phyloP scores from a whole-genome alignment of 2,888 invertebrate species.

The Hylaea fasciaria region DNA sequence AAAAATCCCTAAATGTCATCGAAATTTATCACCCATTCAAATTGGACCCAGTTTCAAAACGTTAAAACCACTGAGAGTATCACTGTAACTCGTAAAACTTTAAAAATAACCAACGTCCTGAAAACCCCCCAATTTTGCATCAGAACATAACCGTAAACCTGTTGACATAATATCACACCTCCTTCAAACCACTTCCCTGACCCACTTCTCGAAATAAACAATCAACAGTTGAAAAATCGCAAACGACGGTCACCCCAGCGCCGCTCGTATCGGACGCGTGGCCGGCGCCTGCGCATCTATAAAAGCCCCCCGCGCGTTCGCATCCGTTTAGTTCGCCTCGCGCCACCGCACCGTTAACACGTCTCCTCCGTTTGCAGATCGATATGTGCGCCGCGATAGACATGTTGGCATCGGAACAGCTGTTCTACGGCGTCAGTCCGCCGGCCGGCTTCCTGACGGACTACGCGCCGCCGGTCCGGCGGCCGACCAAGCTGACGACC shows the following conservation, averaged over 20 bases:
- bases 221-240: conserved; percentile 47
- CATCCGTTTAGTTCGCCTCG: conserved; percentile 70
- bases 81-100: no score
- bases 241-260: conserved; percentile 59
- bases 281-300: conserved; percentile 65
- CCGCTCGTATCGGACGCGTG: conserved; percentile 61
- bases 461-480: conserved; percentile 78
- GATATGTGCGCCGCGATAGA: conserved; percentile 80
- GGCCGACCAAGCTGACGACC: conserved; percentile 63
- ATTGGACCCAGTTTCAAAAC: no score
- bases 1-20: no score
- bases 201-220: conserved; percentile 47
- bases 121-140: no score
- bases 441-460: conserved; percentile 87
- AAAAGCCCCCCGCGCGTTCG: conserved; percentile 54
- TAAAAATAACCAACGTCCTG: no score
- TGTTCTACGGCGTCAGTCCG: conserved; percentile 90
- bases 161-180: conserved; percentile 29
- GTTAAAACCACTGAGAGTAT: no score
- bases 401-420: conserved; percentile 87
- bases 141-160: conserved; percentile 25
- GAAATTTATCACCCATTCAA: no score
- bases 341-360: conserved; percentile 44
- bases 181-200: conserved; percentile 49
- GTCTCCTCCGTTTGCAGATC: conserved; percentile 52